phyloP scores from a whole-genome alignment of 2,797 vertebrate genomes.

The Lepilemur ruficaudatus region DNA sequence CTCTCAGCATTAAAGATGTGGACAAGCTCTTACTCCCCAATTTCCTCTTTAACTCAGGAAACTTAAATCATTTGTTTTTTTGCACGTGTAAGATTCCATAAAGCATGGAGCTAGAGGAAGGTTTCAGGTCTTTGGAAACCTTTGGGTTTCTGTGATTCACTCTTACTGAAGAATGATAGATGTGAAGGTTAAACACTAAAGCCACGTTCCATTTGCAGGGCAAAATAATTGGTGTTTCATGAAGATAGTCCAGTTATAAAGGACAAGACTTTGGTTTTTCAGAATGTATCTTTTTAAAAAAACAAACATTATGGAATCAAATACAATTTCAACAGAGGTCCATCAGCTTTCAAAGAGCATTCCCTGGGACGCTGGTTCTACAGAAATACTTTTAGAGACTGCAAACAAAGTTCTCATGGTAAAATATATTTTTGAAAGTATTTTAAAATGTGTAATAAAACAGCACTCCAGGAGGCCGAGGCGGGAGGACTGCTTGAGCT shows the following conservation, averaged over 20 bases:
- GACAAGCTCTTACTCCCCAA: constrained; percentile 53
- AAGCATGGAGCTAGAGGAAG: neutral
- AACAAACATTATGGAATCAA: neutral
- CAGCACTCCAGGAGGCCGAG: neutral
- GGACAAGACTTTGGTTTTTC: neutral
- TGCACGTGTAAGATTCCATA: neutral
- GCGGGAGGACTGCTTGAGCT: no score
- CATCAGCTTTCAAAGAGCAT: constrained; percentile 22
- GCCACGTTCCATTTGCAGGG: neutral
- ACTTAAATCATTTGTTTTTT: constrained; percentile 58
- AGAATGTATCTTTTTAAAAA: neutral
- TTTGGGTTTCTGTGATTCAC: neutral
- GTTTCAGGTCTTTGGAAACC: constrained; percentile 20
- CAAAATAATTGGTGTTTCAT: neutral
- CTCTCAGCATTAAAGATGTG: constrained; percentile 19
- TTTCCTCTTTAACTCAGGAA: constrained; percentile 48
- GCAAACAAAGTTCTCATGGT: constrained; percentile 45
- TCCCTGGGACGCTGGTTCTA: neutral
- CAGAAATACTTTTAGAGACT: neutral
- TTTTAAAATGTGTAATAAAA: constrained; percentile 36
- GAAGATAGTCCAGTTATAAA: neutral
- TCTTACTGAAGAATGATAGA: neutral
- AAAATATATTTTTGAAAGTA: neutral
- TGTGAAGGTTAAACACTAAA: neutral
- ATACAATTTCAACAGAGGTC: constrained; percentile 15